Evolutionary conservation across 2,888 invertebrate genomes (phyloP), one percentile per base, ranked within the genome.

Genomic region (Callimorpha dominula): DNA sequence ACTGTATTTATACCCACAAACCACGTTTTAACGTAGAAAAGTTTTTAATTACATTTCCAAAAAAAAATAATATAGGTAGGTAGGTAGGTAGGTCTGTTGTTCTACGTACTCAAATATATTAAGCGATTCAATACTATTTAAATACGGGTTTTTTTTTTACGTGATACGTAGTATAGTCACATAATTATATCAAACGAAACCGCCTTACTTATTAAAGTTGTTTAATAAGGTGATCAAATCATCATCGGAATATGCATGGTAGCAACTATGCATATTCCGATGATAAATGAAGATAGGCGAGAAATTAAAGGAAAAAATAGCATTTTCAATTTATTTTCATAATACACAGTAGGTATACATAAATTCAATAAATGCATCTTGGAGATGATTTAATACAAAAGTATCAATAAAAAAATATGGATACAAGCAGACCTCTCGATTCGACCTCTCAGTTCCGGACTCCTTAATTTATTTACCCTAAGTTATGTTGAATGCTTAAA

Each of bases 361-460:
- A 77, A 74, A 74, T 86, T 85, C 86, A 88, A 87, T 93, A 94
- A 94, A 94, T 94, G 94, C 94, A 90, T 91, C 89, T 87, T 80
- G 88, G 85, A 87, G 87, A 89, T 85, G 89, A 88, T 87, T 88
- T 88, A 90, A 88, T 90, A 92, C 85, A 91, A 89, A 88, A 88
- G 81, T 90, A 88, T 85, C 84, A 83, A 79, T 78, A 86, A 84
- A 85, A 31, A 80, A 80, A 82, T 78, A 73, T 78, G 80, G 75
- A 73, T 65, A 66, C 70, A 76, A 78, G 72, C 73, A 78, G 68
- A 73, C 63, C 75, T 75, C 75, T 77, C 65, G 76, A 65, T 71
- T 78, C 1, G 31, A 31, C 31, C 75, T 75, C 76, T 77, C 65
- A 78, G 64, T 71, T 78, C 75, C 79, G 77, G 66, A 74, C 78